Evolutionary conservation across 2,888 invertebrate genomes (phyloP).

Genomic region (Barypeithes pellucidus): DNA sequence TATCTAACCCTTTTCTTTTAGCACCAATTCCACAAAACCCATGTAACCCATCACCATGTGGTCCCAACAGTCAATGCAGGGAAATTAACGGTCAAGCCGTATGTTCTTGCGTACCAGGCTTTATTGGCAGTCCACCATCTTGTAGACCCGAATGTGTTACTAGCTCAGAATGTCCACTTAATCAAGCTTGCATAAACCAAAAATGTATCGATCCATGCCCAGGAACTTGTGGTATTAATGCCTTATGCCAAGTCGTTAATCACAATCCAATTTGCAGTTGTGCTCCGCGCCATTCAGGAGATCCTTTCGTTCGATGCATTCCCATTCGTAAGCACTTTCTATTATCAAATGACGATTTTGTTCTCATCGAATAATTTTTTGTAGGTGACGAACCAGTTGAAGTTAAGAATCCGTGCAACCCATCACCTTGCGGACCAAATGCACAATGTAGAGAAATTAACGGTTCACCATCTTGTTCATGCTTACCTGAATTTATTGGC

Average conservation of each 20-base stretch:
- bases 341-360: not conserved
- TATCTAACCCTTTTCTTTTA: too few relatives aligned
- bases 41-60: conserved; percentile 76
- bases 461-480: conserved; percentile 76
- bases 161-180: conserved; percentile 73
- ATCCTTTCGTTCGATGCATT: conserved; percentile 80
- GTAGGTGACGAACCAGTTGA: conserved; percentile 57
- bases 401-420: conserved; percentile 76
- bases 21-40: conserved; percentile 67
- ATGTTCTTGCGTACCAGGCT: conserved; percentile 73
- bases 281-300: conserved; percentile 73
- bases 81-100: conserved; percentile 72
- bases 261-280: conserved; percentile 81
- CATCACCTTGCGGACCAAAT: conserved; percentile 85
- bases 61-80: conserved; percentile 74
- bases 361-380: conserved; percentile 7
- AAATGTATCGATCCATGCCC: conserved; percentile 80
- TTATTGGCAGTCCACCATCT: conserved; percentile 73
- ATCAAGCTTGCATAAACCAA: conserved; percentile 72
- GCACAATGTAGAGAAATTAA: conserved; percentile 73
- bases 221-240: conserved; percentile 77
- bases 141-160: conserved; percentile 75
- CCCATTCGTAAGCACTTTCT: conserved; percentile 67
- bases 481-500: conserved; percentile 76
- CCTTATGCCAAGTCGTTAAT: conserved; percentile 78